Percentiles rank a stretch among this genome's conserved stretches.
Conservation (phyloP, 1,140 invertebrate species). For the Heterodera schachtii region DNA sequence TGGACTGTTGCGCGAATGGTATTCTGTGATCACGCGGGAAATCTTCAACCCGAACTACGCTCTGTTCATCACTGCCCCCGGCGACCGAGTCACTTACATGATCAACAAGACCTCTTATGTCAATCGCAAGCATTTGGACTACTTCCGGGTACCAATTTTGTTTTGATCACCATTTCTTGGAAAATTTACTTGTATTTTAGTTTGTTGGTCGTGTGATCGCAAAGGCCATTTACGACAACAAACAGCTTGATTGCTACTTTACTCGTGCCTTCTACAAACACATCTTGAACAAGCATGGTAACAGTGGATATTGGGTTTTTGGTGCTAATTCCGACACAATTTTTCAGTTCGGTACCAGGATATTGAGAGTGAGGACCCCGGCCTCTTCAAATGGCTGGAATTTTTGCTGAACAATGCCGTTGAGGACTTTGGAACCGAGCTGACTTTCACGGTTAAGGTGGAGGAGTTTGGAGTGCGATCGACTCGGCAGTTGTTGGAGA, state of each 20-base stretch:
- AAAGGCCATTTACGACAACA: conserved; percentile 93
- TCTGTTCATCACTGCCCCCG: conserved; percentile 86
- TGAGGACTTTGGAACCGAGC: conserved; percentile 81
- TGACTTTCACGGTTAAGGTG: conserved; percentile 87
- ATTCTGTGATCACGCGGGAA: conserved; percentile 88
- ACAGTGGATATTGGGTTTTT: too few relatives aligned
- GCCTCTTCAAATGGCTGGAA: conserved; percentile 86
- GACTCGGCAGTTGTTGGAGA: conserved; percentile 80
- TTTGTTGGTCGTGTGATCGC: conserved; percentile 90
- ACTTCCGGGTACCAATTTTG: conserved; percentile 74
- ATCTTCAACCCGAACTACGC: conserved; percentile 96
- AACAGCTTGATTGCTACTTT: conserved; percentile 89
- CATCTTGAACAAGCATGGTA: conserved; percentile 78
- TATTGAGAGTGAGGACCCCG: conserved; percentile 92
- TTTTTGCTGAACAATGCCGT: conserved; percentile 86
- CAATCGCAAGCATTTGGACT: conserved; percentile 88
- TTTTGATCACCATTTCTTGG: conserved; percentile 17
- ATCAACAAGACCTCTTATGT: conserved; percentile 88
- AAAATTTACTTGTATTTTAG: conserved; percentile 56
- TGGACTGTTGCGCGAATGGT: conserved; percentile 87
- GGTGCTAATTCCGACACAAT: neutral
- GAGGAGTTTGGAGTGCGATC: conserved; percentile 92
- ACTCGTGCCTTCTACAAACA: conserved; percentile 93
- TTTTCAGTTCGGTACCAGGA: conserved; percentile 82
- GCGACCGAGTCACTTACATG: conserved; percentile 92